Percentiles rank a stretch among this genome's conserved stretches.
Evolutionary conservation across 2,113 vertebrate genomes (phyloP).

Genomic region (Proterorhinus semilunaris): DNA sequence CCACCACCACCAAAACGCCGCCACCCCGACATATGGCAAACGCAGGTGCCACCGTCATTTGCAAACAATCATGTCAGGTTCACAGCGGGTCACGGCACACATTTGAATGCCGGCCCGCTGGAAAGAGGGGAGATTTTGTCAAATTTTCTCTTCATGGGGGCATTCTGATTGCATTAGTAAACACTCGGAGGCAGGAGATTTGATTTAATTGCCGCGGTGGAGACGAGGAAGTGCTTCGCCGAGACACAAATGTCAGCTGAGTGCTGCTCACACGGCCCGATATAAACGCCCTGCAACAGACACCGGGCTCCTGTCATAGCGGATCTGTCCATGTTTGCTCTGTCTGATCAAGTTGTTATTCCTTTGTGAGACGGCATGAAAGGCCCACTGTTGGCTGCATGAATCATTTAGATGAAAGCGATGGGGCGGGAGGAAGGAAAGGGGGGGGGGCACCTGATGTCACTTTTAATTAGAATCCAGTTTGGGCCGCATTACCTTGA

Average conservation of each 20-base stretch:
- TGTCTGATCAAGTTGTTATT: constrained; percentile 70
- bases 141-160: constrained; percentile 24
- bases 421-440: constrained; percentile 32
- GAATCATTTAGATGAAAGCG: constrained; percentile 78
- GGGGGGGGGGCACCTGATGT: constrained; percentile 71
- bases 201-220: constrained; percentile 49
- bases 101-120: constrained; percentile 46
- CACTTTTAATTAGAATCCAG: constrained; percentile 77
- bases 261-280: constrained; percentile 35
- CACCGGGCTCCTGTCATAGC: constrained; percentile 57
- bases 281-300: constrained; percentile 52
- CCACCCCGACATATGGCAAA: constrained; percentile 44
- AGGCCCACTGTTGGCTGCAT: constrained; percentile 67
- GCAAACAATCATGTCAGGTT: constrained; percentile 40
- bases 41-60: constrained; percentile 39
- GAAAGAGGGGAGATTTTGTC: constrained; percentile 36
- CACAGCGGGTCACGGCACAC: constrained; percentile 42
- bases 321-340: constrained; percentile 62
- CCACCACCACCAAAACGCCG: not conserved
- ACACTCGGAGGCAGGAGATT: constrained; percentile 50
- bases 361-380: constrained; percentile 66
- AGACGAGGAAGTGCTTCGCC: constrained; percentile 20
- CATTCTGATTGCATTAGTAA: constrained; percentile 43
- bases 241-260: constrained; percentile 34
- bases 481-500: constrained; percentile 72